These are phyloP conservation scores for Perdita meconis DNA, from an alignment of 2,888 invertebrate genomes.

Conservation along the genomic window DNA sequence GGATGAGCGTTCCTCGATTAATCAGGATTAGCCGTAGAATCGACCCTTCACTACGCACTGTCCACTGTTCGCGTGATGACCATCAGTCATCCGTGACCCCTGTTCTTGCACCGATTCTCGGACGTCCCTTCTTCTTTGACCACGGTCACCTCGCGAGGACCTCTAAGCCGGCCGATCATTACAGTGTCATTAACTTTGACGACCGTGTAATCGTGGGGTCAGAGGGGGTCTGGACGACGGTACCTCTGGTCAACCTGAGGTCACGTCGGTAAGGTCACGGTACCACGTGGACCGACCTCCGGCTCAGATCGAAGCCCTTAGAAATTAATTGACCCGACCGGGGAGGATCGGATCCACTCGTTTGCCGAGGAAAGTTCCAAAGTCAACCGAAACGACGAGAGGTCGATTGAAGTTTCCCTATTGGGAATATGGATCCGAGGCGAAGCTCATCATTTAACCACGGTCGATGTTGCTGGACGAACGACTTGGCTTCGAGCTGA, in stretches of 20 bases:
- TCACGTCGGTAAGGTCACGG: slow-evolving; percentile 67
- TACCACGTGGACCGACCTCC: slow-evolving; percentile 54
- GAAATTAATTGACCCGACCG: slow-evolving; percentile 67
- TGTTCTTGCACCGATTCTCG: slow-evolving; percentile 35
- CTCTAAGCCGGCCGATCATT: slow-evolving; percentile 77
- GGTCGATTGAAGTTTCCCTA: slow-evolving; percentile 38
- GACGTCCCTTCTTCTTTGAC: slow-evolving; percentile 40
- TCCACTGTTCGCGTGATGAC: slow-evolving; percentile 76
- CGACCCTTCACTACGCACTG: slow-evolving; percentile 71
- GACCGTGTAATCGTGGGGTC: slow-evolving; percentile 78
- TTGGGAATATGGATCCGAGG: neutral
- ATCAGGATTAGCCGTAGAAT: slow-evolving; percentile 80
- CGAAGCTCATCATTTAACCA: slow-evolving; percentile 19
- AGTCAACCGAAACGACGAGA: slow-evolving; percentile 53
- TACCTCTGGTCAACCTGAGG: slow-evolving; percentile 60
- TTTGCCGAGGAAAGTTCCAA: slow-evolving; percentile 56
- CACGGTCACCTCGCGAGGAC: slow-evolving; percentile 60
- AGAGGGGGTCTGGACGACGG: slow-evolving; percentile 61
- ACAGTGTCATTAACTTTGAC: slow-evolving; percentile 81
- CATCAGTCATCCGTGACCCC: slow-evolving; percentile 76
- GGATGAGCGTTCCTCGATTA: slow-evolving; percentile 75
- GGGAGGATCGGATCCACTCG: slow-evolving; percentile 48
- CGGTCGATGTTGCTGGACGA: neutral
- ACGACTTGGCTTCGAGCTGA: neutral
- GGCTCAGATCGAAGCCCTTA: slow-evolving; percentile 51